Evolutionary conservation across 2,797 vertebrate species (phyloP), one percentile per base, ranked within the genome.

Genomic region (Rhabdomys pumilio): DNA sequence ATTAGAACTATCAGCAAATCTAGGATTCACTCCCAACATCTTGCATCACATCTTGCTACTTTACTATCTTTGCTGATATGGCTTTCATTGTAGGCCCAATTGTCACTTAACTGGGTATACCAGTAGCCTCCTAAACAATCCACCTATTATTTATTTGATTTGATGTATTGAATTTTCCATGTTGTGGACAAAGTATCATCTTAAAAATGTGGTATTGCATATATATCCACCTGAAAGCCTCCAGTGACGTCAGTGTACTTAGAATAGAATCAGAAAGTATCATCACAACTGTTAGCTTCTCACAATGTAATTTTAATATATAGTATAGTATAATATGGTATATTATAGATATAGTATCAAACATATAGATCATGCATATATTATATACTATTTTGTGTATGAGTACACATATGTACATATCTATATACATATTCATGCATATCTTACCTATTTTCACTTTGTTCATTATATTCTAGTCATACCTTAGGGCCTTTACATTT

Each of bases 221-320:
- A 13, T 50, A 75, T 22, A 41, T 93, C 41, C 29, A 63, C n/a
- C 50, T 93, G 65, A 95, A 87, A 91, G 80, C 17, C 55, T 87
- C 41, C 69, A 90, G 1, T 50, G 61, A 95, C 69, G 81, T 57
- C 61, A 91, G 8, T 17, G 6, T 65, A 86, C 8, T 79, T 84
- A 90, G 75, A 80, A 83, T 80, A 91, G 77, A 91, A 75, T 34
- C 55, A 44, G 50, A 55, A 95, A 72, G 34, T 14, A 50, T 96
- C 10, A 59, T 55, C 47, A 20, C 34, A 50, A 63, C 8, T 76
- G 53, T 19, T 47, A 41, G 15, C 20, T 77, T 77, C 44, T 59
- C 47, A 29, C 2, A 57, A 19, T 89, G 63, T 6, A 44, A 8
- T 53, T 92, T 95, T n/a, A 59, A 50, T 20, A 38, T 31, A 41